Percentiles rank a stretch among this genome's conserved stretches.
Conservation (phyloP, 2,113 vertebrate genomes). For the Ctenomys sociabilis region DNA sequence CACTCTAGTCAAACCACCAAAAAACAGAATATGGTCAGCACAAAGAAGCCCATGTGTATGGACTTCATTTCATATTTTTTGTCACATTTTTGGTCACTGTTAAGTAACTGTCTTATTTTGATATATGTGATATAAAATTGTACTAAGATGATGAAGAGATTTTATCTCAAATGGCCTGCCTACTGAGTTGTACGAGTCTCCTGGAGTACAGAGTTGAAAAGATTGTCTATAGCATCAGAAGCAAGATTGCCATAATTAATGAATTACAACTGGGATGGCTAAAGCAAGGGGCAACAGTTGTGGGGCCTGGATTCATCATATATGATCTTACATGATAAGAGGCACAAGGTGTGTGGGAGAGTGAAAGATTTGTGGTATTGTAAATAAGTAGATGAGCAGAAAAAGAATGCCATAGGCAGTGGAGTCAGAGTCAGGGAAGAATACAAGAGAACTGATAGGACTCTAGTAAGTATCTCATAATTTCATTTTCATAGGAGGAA, state of each 20-base stretch:
- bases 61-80: neutral
- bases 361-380: neutral
- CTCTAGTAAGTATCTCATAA: neutral
- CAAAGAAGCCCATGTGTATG: neutral
- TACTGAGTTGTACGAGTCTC: neutral
- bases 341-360: neutral
- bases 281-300: neutral
- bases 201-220: neutral
- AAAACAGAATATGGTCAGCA: neutral
- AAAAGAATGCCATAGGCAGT: neutral
- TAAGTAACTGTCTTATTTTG: constrained; percentile 41
- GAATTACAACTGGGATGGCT: neutral
- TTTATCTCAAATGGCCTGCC: neutral
- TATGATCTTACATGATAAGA: neutral
- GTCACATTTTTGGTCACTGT: neutral
- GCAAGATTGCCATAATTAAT: neutral
- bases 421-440: neutral
- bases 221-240: neutral
- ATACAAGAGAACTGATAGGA: neutral
- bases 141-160: neutral
- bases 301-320: neutral
- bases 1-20: neutral
- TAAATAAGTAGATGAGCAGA: neutral
- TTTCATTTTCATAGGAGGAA: neutral
- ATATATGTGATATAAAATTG: neutral